These are phyloP conservation scores for Scartelaos histophorus DNA, from an alignment of 2,113 vertebrate species.

Conservation along the genomic window DNA sequence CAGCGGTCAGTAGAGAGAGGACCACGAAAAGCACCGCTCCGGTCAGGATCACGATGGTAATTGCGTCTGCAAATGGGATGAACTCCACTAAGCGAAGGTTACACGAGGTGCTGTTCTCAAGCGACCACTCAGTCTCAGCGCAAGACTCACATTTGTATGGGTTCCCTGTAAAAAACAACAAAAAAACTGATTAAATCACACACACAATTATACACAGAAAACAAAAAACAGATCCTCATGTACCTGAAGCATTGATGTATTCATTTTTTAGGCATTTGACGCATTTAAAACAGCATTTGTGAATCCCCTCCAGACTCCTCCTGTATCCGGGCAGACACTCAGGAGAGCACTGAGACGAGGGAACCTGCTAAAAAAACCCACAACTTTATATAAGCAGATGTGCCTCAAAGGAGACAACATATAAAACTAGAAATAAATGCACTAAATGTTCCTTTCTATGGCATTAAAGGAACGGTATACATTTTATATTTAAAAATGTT, in stretches of 20 bases:
- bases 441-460: no score
- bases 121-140: slow-evolving; percentile 76
- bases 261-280: slow-evolving; percentile 70
- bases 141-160: slow-evolving; percentile 77
- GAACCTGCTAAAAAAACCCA: slow-evolving; percentile 33
- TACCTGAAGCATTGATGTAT: slow-evolving; percentile 81
- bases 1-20: slow-evolving; percentile 51
- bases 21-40: slow-evolving; percentile 52
- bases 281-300: slow-evolving; percentile 82
- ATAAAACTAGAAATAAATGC: no score
- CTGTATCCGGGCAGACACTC: slow-evolving; percentile 42
- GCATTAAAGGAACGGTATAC: no score
- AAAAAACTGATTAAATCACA: neutral
- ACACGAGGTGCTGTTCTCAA: slow-evolving; percentile 73
- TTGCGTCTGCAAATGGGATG: slow-evolving; percentile 65
- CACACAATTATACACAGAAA: neutral
- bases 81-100: slow-evolving; percentile 70
- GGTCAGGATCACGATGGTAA: slow-evolving; percentile 67
- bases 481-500: no score
- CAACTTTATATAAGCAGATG: neutral
- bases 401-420: neutral
- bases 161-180: slow-evolving; percentile 59
- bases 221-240: neutral
- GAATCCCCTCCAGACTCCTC: slow-evolving; percentile 34
- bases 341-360: slow-evolving; percentile 44